These are phyloP conservation scores for Penaeus japonicus DNA, from an alignment of 1,140 invertebrate genomes.

Conservation along the genomic window DNA sequence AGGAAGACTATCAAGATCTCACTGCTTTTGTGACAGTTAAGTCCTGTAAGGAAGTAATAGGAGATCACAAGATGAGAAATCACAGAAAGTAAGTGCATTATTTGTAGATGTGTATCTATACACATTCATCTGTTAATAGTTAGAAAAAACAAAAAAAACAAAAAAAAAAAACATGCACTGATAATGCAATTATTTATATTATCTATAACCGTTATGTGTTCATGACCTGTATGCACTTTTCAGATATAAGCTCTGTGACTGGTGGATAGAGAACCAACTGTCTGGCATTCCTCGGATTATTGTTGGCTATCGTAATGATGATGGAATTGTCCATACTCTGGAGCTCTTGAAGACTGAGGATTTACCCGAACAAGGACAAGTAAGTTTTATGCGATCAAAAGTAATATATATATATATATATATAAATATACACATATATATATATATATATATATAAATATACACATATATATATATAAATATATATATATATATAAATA, in stretches of 20 bases:
- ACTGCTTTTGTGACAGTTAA: not conserved
- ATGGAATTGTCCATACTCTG: conserved; percentile 34
- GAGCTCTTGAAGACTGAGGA: conserved; percentile 15
- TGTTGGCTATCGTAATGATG: conserved; percentile 14
- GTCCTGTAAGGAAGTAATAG: not conserved
- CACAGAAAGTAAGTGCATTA: not conserved
- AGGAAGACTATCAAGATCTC: not conserved
- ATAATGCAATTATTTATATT: not conserved
- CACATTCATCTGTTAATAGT: no score
- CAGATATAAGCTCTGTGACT: conserved; percentile 14
- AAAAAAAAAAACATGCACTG: not conserved
- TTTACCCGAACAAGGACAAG: not conserved
- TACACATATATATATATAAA: no score
- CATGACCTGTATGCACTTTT: not conserved
- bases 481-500: no score
- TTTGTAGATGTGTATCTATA: no score
- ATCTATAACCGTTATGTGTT: no score
- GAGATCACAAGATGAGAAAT: not conserved
- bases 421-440: no score
- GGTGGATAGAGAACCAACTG: conserved; percentile 22
- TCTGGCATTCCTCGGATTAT: conserved; percentile 30
- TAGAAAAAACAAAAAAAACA: not conserved
- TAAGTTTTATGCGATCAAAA: no score
- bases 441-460: no score
- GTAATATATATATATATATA: no score